phyloP scores from a whole-genome alignment of 2,113 vertebrate genomes.

The Notarius lentiginosus region DNA sequence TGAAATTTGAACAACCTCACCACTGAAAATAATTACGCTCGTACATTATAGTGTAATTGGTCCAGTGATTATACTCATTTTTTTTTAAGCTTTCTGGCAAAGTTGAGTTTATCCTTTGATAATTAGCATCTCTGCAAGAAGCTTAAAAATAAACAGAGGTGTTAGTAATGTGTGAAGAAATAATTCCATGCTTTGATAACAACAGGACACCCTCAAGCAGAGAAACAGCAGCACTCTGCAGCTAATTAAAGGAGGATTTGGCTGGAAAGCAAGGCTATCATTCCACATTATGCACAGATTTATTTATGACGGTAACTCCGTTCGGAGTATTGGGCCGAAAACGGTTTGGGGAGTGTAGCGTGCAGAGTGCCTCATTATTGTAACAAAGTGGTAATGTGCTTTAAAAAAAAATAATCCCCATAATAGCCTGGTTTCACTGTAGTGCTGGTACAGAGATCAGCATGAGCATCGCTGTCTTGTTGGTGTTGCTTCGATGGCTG shows the following conservation, averaged over 20 bases:
- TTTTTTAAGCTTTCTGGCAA: conserved; percentile 51
- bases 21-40: conserved; percentile 57
- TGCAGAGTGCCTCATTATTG: conserved; percentile 44
- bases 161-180: conserved; percentile 61
- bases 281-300: conserved; percentile 58
- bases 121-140: conserved; percentile 56
- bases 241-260: conserved; percentile 60
- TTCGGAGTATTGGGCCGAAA: conserved; percentile 44
- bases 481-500: background rate
- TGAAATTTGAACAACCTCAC: conserved; percentile 44
- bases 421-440: conserved; percentile 23
- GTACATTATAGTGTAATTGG: conserved; percentile 58
- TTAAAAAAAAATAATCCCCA: conserved; percentile 37
- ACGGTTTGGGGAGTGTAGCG: conserved; percentile 2
- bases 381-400: conserved; percentile 49
- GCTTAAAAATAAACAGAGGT: conserved; percentile 61
- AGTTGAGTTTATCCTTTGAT: conserved; percentile 58
- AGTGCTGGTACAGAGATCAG: conserved; percentile 5
- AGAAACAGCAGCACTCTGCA: conserved; percentile 50
- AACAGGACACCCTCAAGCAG: conserved; percentile 59
- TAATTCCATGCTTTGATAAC: conserved; percentile 62
- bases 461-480: background rate
- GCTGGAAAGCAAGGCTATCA: conserved; percentile 55
- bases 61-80: conserved; percentile 52
- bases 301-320: conserved; percentile 51